These are phyloP conservation scores for Cossypha niveicapilla DNA, from an alignment of 2,797 vertebrate species.

Conservation along the genomic window DNA sequence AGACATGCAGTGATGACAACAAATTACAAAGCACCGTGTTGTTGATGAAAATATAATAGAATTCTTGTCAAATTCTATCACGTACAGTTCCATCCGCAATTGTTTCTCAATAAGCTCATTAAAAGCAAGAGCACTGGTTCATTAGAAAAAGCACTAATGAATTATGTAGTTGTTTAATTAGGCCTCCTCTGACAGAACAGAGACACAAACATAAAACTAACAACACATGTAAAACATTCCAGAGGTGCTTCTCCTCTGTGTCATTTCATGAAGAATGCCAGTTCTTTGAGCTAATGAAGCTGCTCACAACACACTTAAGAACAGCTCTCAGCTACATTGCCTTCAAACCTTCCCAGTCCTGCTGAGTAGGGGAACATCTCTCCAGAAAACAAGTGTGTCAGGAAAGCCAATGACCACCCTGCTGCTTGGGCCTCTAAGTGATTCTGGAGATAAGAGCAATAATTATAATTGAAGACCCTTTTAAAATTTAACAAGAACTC, in stretches of 20 bases:
- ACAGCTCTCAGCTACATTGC: background rate
- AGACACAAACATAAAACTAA: constrained; percentile 36
- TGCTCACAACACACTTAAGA: constrained; percentile 9
- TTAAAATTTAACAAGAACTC: constrained; percentile 26
- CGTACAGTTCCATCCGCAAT: background rate
- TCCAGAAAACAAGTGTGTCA: constrained; percentile 22
- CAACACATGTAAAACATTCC: constrained; percentile 36
- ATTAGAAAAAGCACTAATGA: constrained; percentile 26
- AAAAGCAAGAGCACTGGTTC: constrained; percentile 11
- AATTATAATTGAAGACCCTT: background rate
- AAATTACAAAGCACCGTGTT: background rate
- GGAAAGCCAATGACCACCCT: constrained; percentile 27
- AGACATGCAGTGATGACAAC: background rate
- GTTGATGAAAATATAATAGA: background rate
- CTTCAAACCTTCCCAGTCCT: constrained; percentile 18
- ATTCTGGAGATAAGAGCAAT: constrained; percentile 11
- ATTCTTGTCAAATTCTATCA: constrained; percentile 41
- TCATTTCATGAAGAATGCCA: background rate
- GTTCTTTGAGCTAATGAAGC: constrained; percentile 22
- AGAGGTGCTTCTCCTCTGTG: constrained; percentile 28
- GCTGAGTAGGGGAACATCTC: background rate
- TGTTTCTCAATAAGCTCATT: constrained; percentile 16
- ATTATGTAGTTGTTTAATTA: constrained; percentile 50
- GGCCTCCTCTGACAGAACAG: constrained; percentile 40
- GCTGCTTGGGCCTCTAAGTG: constrained; percentile 36